Base-by-base conservation (phyloP, 2,888 invertebrate genomes). In the Alloplasta piceator region DNA sequence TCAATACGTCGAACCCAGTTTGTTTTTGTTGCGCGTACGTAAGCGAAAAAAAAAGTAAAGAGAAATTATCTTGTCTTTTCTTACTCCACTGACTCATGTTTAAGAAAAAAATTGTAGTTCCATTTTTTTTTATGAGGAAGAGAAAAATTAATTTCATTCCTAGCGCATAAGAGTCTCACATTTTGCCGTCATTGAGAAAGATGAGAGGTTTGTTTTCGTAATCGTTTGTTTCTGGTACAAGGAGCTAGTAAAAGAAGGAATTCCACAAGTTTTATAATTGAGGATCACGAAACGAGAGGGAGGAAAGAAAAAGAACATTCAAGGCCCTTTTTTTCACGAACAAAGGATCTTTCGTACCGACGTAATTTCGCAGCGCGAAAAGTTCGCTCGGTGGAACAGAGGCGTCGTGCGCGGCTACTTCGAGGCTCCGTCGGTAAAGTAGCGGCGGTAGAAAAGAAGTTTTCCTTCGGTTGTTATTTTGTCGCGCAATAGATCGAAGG, bases 281-380 rank as follows among this genome's bases (percentile, higher is more conserved):
- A 38, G n/a, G 41, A 46, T 43, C 14, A 64, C 14, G 46, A 60
- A n/a, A n/a, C n/a, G n/a, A n/a, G n/a, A n/a, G n/a, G n/a, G n/a
- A n/a, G n/a, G n/a, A n/a, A n/a, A n/a, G n/a, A n/a, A n/a, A n/a
- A 60, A 73, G 68, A 14, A 48, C 39, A 48, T 9, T 70, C 46
- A 52, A 41, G 50, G 46, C 36, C 10, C 7, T 52, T 50, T 9
- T 61, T 68, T 58, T 38, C 38, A 9, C 50, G 61, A 64, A 74
- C 71, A 64, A 76, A 73, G 72, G 41, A 52, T 60, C 70, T 72
- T 73, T 55, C 71, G 38, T 75, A 68, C 55, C 56, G 58, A 72
- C 63, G 14, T 66, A 7, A 46, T 36, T 36, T 4, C 60, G 56
- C 10, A 14, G 38, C 56, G 14, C 14, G 50, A 48, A 39, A 60